Base-by-base conservation (phyloP, 2,113 vertebrate genomes). In the Carollia perspicillata region DNA sequence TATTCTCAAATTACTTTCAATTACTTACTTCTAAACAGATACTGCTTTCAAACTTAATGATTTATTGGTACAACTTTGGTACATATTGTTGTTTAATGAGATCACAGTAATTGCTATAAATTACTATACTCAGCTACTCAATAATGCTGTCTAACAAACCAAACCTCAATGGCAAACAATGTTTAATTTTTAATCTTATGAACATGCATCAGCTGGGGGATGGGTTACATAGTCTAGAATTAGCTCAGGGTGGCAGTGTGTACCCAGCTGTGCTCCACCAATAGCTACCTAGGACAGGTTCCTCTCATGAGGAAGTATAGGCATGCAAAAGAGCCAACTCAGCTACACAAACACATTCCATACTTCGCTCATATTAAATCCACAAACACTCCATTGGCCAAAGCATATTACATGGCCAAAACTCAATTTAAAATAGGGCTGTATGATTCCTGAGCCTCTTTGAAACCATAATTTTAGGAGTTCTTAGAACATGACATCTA, bases 1-100 rank as follows among this genome's bases (percentile, higher is more conserved):
- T 13, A 85, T 30, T 95, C 17, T 71, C 75, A 74, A 94, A 80
- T 90, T 90, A 87, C 35, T 44, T 90, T 33, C 60, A 83, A 77
- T 81, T 68, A 75, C 37, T 89, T 47, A 85, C 4, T 83, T 93
- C 55, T 49, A 93, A 90, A 49, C 13, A 89, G 23, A 51, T 40
- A 74, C 16, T 47, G 4, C 66, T 93, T 96, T 90, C 81, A 78
- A 96, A 80, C 11, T 26, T 79, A 84, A 69, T 49, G 20, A 72
- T 90, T 18, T 81, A 84, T 28, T 81, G 30, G 63, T 81, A 13
- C 13, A 91, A 84, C 7, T 83, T 77, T 85, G n/a, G 12, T 8
- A 22, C 12, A 68, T 30, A 72, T 17, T 79, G 74, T 42, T 91
- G 28, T 51, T 80, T 65, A 78, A 93, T 90, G 20, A 84, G 44